Evolutionary conservation across 1,140 invertebrate genomes (phyloP), one percentile per base, ranked within the genome.

Genomic region (Calephelis virginiensis): DNA sequence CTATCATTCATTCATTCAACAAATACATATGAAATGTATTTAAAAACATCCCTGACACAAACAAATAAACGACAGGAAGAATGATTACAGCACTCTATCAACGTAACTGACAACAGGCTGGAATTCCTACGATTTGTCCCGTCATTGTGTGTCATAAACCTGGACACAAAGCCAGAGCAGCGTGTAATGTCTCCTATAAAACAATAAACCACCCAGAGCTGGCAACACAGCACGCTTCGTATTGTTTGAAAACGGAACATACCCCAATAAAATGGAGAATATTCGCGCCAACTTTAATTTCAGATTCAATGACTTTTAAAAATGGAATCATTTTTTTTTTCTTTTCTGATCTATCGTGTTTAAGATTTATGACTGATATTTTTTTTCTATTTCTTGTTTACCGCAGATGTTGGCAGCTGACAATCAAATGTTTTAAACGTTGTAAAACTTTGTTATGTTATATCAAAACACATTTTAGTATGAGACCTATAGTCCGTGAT

Each of bases 161-260:
- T 59, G 17, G 67, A 64, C 63, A 75, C 76, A 74, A 74, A 75
- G 71, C 74, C 62, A 68, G 68, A 67, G 70, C 64, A 63, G 68
- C 69, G 72, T 73, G 73, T 75, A 77, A 77, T 79, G 70, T 61
- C 53, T 53, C 69, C 74, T 69, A 69, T 83, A 82, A 83, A 83
- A 83, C 81, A 82, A 83, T 83, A 83, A 83, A 83, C 80, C 81
- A 77, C 81, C 80, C 73, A 78, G 61, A 59, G 72, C 68, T 68
- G 50, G 64, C 37, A 37, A 59, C 61, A 43, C 49, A 60, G 62
- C 67, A 28, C 49, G 62, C 45, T 64, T 45, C 38, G 40, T 40
- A 67, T 67, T 67, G 66, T 67, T 46, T 47, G 59, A 69, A 63
- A 68, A 12, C 43, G 53, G 37, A 59, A 64, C 37, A 37, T 28